phyloP scores from a whole-genome alignment of 2,113 vertebrate species.

The Vidua chalybeata region DNA sequence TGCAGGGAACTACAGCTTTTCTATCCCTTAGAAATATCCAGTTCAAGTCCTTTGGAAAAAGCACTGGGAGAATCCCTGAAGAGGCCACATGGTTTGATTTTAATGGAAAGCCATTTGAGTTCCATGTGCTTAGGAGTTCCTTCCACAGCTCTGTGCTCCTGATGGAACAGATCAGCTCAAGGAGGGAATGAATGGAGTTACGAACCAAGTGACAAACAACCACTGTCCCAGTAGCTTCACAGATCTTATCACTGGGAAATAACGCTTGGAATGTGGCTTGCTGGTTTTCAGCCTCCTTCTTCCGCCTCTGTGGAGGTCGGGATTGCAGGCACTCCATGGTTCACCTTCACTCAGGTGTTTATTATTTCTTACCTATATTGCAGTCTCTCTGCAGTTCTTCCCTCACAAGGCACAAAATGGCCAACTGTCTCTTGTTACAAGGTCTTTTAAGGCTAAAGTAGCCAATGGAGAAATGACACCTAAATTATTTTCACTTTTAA shows the following conservation, averaged over 20 bases:
- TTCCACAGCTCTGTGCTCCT: background rate
- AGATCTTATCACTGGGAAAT: conserved; percentile 48
- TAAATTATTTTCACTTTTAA: background rate
- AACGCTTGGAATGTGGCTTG: conserved; percentile 30
- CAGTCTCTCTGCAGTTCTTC: background rate
- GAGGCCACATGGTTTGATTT: background rate
- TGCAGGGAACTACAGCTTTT: background rate
- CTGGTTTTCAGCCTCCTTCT: background rate
- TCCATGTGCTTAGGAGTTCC: background rate
- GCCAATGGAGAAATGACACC: background rate
- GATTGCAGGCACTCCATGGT: background rate
- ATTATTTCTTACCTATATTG: background rate
- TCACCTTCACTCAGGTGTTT: background rate
- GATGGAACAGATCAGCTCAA: background rate
- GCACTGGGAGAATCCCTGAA: background rate
- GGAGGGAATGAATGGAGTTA: background rate
- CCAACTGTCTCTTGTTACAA: background rate
- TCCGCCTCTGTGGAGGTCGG: background rate
- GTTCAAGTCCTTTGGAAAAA: background rate
- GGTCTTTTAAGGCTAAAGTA: background rate
- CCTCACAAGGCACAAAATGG: background rate
- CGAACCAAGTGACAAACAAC: conserved; percentile 28
- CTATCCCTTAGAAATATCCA: background rate
- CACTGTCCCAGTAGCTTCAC: background rate
- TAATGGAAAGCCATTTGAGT: background rate